A percentile compares a stretch with the other conserved stretches of the same genome.
Evolutionary conservation across 2,888 invertebrate genomes (phyloP).

Genomic region (Amiota communis): DNA sequence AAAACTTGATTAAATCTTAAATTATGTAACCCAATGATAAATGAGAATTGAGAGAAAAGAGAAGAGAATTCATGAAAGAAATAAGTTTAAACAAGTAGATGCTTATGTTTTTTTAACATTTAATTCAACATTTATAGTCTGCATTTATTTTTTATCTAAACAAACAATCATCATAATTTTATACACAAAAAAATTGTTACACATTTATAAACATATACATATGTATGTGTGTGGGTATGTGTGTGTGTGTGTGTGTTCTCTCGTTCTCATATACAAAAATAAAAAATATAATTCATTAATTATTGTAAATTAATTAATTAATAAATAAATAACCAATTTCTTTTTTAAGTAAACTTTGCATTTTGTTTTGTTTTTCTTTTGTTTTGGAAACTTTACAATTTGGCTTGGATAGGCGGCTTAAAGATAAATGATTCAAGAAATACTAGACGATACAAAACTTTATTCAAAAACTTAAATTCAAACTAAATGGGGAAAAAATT

Average conservation of each 20-base stretch:
- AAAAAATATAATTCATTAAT: neutral
- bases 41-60: neutral
- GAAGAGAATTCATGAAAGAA: neutral
- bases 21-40: neutral
- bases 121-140: neutral
- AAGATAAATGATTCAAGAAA: neutral
- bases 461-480: constrained; percentile 47
- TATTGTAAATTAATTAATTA: too few relatives aligned
- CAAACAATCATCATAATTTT: too few relatives aligned
- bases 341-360: constrained; percentile 27
- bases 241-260: too few relatives aligned
- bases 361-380: neutral
- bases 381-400: constrained; percentile 38
- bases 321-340: constrained; percentile 12
- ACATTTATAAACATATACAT: neutral
- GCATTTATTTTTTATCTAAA: constrained; percentile 12
- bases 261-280: constrained; percentile 11
- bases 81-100: neutral
- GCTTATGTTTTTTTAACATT: neutral
- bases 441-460: constrained; percentile 3
- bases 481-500: constrained; percentile 51
- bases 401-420: constrained; percentile 28
- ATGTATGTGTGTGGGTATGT: too few relatives aligned
- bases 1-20: neutral
- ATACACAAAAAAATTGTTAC: constrained; percentile 2